phyloP scores from a whole-genome alignment of 2,888 invertebrate genomes.

The Melieria omissa region DNA sequence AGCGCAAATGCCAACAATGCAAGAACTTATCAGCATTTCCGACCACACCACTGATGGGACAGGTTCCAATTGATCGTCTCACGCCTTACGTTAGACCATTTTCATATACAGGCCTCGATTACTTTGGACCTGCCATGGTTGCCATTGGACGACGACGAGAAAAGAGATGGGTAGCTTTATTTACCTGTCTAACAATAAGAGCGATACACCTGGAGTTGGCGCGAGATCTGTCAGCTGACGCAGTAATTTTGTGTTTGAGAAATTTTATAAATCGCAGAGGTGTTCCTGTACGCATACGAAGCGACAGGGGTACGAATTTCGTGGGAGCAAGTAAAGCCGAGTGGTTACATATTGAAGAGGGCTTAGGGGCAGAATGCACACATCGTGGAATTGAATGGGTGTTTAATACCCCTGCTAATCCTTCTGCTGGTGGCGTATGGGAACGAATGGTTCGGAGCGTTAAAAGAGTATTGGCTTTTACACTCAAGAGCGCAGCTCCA shows the following conservation, averaged over 20 bases:
- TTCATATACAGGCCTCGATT: slow-evolving; percentile 26
- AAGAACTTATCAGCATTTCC: slow-evolving; percentile 28
- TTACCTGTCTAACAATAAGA: slow-evolving; percentile 16
- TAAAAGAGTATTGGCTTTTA: slow-evolving; percentile 35
- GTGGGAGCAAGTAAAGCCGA: slow-evolving; percentile 32
- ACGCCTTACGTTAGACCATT: slow-evolving; percentile 39
- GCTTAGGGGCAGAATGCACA: slow-evolving; percentile 9
- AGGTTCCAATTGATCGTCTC: slow-evolving; percentile 38
- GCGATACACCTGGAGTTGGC: slow-evolving; percentile 32
- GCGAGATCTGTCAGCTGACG: slow-evolving; percentile 31
- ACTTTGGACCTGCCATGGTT: slow-evolving; percentile 19
- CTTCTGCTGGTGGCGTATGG: slow-evolving; percentile 37
- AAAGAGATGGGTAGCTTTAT: slow-evolving; percentile 20
- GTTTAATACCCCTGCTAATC: slow-evolving; percentile 39
- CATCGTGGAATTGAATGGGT: slow-evolving; percentile 34
- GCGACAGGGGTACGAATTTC: slow-evolving; percentile 42
- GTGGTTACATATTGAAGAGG: slow-evolving; percentile 4
- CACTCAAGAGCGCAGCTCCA: slow-evolving; percentile 39
- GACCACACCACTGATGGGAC: slow-evolving; percentile 44
- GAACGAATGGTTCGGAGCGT: slow-evolving; percentile 38
- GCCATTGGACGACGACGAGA: slow-evolving; percentile 17
- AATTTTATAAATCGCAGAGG: slow-evolving; percentile 41
- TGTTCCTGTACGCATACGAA: slow-evolving; percentile 32
- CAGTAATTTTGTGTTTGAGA: slow-evolving; percentile 34
- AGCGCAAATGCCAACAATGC: slow-evolving; percentile 19